These are phyloP conservation scores for Crocodylus rhombifer DNA, from an alignment of 2,797 vertebrate species.

Conservation along the genomic window DNA sequence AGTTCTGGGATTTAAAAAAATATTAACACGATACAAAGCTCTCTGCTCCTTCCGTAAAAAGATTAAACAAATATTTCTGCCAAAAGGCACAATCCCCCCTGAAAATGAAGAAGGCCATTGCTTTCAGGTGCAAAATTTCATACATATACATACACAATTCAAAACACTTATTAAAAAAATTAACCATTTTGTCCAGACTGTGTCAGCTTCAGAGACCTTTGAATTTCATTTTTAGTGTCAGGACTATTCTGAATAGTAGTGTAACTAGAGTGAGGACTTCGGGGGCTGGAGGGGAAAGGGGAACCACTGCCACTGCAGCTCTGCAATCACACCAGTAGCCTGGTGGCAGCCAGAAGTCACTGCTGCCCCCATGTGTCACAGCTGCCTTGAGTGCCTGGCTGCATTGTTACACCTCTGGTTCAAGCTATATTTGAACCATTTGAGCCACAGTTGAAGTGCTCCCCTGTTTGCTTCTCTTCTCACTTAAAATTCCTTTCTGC, in stretches of 20 bases:
- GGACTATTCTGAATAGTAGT: conserved; percentile 65
- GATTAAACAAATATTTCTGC: conserved; percentile 15
- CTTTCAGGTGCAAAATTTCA: conserved; percentile 52
- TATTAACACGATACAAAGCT: conserved; percentile 39
- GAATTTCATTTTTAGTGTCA: conserved; percentile 66
- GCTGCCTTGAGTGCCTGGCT: no score
- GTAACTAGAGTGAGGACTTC: no score
- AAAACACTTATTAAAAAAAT: neutral
- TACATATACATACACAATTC: neutral
- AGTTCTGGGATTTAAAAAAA: conserved; percentile 61
- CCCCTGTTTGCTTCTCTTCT: neutral
- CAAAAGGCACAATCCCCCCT: neutral
- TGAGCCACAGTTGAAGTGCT: neutral
- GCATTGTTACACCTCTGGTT: no score
- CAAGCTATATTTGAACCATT: no score
- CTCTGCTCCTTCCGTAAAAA: conserved; percentile 27
- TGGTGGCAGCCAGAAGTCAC: no score
- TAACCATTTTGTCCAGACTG: conserved; percentile 48
- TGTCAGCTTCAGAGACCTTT: conserved; percentile 67
- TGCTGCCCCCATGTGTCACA: no score
- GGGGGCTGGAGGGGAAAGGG: no score
- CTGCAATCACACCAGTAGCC: no score
- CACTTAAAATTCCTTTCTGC: neutral
- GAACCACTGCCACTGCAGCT: no score
- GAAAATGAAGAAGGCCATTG: neutral